Percentiles rank a stretch among this genome's conserved stretches.
Conservation (phyloP, 2,113 vertebrate species). For the Gymnorhina tibicen region DNA sequence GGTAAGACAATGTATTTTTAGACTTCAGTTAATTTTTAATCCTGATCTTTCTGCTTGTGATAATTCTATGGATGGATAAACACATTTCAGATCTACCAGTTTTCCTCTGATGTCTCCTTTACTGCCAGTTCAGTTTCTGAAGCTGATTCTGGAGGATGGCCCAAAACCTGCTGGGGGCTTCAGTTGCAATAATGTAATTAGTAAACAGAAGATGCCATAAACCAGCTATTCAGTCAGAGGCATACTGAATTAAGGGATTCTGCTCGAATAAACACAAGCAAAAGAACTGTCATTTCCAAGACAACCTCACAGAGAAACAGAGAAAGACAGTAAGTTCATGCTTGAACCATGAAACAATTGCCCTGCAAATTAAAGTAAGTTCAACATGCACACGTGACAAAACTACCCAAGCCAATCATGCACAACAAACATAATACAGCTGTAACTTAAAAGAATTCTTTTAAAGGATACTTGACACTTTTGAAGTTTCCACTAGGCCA, state of each 20-base stretch:
- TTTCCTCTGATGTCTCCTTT: neutral
- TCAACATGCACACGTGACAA: neutral
- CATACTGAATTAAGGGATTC: neutral
- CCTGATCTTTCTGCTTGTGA: constrained; percentile 21
- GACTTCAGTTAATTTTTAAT: constrained; percentile 42
- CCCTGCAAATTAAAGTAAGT: neutral
- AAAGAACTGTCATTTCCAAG: neutral
- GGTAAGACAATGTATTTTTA: constrained; percentile 28
- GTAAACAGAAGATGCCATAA: neutral
- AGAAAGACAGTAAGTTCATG: neutral
- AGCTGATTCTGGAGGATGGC: neutral
- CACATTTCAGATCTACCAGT: neutral
- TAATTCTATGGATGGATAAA: constrained; percentile 7
- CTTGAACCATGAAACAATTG: neutral
- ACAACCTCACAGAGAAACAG: neutral
- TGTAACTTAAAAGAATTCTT: neutral
- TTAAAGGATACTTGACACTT: neutral
- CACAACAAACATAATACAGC: neutral
- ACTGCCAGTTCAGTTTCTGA: neutral
- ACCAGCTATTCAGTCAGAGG: neutral
- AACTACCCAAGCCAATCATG: neutral
- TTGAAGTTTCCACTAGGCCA: neutral
- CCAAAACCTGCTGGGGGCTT: neutral
- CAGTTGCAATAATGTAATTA: neutral
- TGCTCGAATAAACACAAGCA: neutral